Conservation (phyloP, 2,797 vertebrate genomes). For the Dendrocincla fuliginosa region DNA sequence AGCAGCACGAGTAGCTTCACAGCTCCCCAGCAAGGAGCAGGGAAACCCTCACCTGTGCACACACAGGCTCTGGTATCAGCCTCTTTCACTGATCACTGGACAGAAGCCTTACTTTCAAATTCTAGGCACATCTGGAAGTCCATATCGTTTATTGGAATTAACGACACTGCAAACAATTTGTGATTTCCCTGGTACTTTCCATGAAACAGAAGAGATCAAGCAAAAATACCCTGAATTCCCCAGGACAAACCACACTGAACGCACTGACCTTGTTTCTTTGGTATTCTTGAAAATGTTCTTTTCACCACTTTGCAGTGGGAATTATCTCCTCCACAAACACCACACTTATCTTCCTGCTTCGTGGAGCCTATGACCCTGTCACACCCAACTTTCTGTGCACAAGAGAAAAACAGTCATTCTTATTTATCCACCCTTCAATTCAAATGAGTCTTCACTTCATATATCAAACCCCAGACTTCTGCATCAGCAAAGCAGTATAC, state of each 20-base stretch:
- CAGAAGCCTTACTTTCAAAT: not conserved
- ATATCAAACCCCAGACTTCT: not conserved
- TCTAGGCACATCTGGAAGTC: not conserved
- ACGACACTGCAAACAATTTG: not conserved
- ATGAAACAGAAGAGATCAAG: not conserved
- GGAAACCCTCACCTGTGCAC: not conserved
- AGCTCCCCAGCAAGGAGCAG: not conserved
- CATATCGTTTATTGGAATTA: not conserved
- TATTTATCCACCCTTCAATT: not conserved
- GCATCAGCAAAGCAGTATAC: not conserved
- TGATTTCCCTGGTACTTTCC: not conserved
- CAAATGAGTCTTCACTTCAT: not conserved
- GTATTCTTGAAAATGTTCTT: constrained; percentile 86
- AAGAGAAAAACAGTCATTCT: not conserved
- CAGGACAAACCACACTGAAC: not conserved
- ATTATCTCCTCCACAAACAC: constrained; percentile 93
- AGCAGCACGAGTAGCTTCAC: not conserved
- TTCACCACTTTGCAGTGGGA: constrained; percentile 92
- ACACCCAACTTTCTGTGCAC: constrained; percentile 92
- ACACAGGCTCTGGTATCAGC: not conserved
- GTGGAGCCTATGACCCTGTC: constrained; percentile 90
- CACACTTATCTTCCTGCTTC: constrained; percentile 95
- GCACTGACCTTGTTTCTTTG: constrained; percentile 87
- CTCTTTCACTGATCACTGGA: not conserved
- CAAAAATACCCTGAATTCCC: not conserved